Conservation (phyloP, 2,797 vertebrate species). For the Fistularia tabacaria region DNA sequence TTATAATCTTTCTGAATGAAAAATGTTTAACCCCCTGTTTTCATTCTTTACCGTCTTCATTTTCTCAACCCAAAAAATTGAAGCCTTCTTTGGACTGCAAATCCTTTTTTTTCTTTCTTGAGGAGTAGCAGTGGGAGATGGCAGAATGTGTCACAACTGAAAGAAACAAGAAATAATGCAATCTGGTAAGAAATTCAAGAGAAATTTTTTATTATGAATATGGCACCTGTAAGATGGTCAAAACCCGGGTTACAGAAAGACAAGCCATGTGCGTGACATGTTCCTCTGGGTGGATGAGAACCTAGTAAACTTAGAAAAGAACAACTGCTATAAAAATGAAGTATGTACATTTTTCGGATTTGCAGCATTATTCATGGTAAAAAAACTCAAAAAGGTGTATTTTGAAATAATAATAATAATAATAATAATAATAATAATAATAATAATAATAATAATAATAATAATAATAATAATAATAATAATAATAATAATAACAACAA, state of each 20-base stretch:
- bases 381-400: slow-evolving; percentile 82
- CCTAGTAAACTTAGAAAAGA: slow-evolving; percentile 96
- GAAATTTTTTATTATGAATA: slow-evolving; percentile 99
- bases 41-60: too few relatives aligned
- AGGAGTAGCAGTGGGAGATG: slow-evolving; percentile 71
- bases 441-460: slow-evolving; percentile 45
- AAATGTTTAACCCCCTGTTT: too few relatives aligned
- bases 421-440: slow-evolving; percentile 72
- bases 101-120: not conserved
- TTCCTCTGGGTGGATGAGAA: slow-evolving; percentile 84
- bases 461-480: too few relatives aligned
- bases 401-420: slow-evolving; percentile 39
- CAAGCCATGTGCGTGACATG: slow-evolving; percentile 92
- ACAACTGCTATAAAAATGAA: slow-evolving; percentile 97
- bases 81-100: not conserved
- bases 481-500: too few relatives aligned
- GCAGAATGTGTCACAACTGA: slow-evolving; percentile 72
- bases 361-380: slow-evolving; percentile 98
- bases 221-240: slow-evolving; percentile 97
- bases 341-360: slow-evolving; percentile 95
- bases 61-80: too few relatives aligned
- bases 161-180: slow-evolving; percentile 93
- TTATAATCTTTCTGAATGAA: too few relatives aligned
- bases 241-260: slow-evolving; percentile 96
- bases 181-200: slow-evolving; percentile 97